These are phyloP conservation scores for Zaprionus ghesquierei DNA, from an alignment of 1,140 invertebrate genomes.

Conservation along the genomic window DNA sequence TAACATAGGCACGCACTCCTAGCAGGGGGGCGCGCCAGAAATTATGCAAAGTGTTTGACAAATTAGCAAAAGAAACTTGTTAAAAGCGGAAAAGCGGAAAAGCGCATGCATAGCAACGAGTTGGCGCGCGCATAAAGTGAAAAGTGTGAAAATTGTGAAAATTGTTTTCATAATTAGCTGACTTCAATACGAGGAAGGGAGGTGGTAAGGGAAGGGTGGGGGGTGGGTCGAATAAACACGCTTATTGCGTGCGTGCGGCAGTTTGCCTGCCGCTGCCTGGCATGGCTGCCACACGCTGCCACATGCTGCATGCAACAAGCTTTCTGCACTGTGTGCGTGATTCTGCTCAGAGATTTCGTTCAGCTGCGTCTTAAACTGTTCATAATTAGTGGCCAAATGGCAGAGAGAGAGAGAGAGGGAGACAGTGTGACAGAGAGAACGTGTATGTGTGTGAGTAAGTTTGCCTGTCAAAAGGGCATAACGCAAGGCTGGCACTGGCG, in stretches of 20 bases:
- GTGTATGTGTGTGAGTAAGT: slow-evolving; percentile 6
- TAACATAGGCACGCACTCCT: slow-evolving; percentile 3
- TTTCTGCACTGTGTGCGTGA: neutral
- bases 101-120: slow-evolving; percentile 77
- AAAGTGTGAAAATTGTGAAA: slow-evolving; percentile 43
- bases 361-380: neutral
- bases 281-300: too few relatives aligned
- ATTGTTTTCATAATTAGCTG: slow-evolving; percentile 74
- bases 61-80: slow-evolving; percentile 79
- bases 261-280: neutral
- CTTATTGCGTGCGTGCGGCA: neutral
- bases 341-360: neutral
- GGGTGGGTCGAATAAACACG: neutral
- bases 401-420: neutral
- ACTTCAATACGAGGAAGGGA: neutral
- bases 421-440: neutral
- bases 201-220: neutral
- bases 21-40: slow-evolving; percentile 22
- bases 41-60: slow-evolving; percentile 81
- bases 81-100: slow-evolving; percentile 71
- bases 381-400: neutral
- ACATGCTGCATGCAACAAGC: slow-evolving; percentile 2
- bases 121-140: slow-evolving; percentile 48
- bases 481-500: neutral
- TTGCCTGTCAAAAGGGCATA: slow-evolving; percentile 22